Evolutionary conservation across 1,140 invertebrate genomes (phyloP).

Genomic region (Apis florea): DNA sequence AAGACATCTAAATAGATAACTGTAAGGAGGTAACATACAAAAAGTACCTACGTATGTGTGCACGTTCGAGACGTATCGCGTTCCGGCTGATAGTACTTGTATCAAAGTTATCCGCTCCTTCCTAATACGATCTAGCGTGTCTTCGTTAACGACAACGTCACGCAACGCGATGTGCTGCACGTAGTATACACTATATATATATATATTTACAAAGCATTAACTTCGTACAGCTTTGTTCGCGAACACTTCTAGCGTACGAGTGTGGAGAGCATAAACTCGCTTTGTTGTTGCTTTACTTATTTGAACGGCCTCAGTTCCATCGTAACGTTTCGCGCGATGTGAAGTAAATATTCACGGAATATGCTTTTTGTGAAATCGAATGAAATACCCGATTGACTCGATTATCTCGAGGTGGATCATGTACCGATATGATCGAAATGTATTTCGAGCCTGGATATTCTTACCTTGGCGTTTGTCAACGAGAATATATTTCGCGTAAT

Average conservation of each 20-base stretch:
- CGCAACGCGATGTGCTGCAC: slow-evolving; percentile 31
- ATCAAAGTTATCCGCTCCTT: slow-evolving; percentile 50
- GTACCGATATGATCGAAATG: background rate
- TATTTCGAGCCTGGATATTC: background rate
- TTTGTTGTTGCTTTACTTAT: background rate
- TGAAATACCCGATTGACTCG: background rate
- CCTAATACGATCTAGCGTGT: slow-evolving; percentile 52
- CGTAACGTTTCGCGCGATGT: background rate
- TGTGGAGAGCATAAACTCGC: background rate
- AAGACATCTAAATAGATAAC: slow-evolving; percentile 49
- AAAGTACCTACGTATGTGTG: slow-evolving; percentile 59
- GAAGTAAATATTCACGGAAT: too few relatives aligned
- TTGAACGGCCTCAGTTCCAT: slow-evolving; percentile 5
- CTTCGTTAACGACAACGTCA: slow-evolving; percentile 28
- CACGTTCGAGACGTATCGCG: slow-evolving; percentile 58
- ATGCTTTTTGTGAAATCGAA: background rate
- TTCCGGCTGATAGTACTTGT: slow-evolving; percentile 57
- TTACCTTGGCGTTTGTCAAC: background rate
- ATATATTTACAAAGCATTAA: slow-evolving; percentile 57
- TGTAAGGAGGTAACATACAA: slow-evolving; percentile 56
- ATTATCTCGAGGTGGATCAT: background rate
- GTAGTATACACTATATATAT: slow-evolving; percentile 16
- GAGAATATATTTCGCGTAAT: too few relatives aligned
- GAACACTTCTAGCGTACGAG: slow-evolving; percentile 16
- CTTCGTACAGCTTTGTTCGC: slow-evolving; percentile 66